These are phyloP conservation scores for Quiscalus mexicanus DNA, from an alignment of 2,113 vertebrate genomes.

Conservation along the genomic window DNA sequence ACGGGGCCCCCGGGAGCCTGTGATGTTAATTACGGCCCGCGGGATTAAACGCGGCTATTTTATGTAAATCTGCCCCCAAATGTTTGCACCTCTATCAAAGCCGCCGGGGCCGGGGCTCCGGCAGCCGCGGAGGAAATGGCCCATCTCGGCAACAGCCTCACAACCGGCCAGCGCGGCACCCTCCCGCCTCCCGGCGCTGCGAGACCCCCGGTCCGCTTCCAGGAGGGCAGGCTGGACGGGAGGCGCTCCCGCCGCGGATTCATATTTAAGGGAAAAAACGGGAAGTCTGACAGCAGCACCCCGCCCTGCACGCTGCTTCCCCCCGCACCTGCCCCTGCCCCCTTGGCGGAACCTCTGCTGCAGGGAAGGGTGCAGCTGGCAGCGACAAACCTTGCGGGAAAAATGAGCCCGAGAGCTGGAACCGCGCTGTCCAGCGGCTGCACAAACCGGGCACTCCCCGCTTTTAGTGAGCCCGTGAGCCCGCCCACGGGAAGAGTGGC, in stretches of 20 bases:
- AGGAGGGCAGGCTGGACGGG: background rate
- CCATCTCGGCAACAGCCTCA: constrained; percentile 50
- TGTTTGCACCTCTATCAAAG: constrained; percentile 94
- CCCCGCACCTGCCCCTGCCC: background rate
- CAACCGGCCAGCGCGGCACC: background rate
- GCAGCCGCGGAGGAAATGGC: constrained; percentile 63
- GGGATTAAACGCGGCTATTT: constrained; percentile 76
- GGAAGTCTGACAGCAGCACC: background rate
- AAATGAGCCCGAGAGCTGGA: background rate
- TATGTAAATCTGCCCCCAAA: constrained; percentile 83
- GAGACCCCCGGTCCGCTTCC: background rate
- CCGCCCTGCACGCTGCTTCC: too few species aligned
- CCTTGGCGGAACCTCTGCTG: background rate
- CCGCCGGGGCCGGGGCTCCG: constrained; percentile 66
- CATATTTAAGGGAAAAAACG: background rate
- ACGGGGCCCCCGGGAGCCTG: constrained; percentile 63
- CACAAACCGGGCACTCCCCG: background rate
- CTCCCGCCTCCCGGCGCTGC: background rate
- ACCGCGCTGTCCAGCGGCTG: background rate
- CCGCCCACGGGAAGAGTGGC: background rate
- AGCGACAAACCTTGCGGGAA: background rate
- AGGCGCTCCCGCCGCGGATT: background rate
- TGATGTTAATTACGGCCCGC: constrained; percentile 73
- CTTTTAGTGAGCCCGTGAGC: background rate
- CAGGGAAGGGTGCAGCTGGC: background rate